These are phyloP conservation scores for Pasiphila rectangulata DNA, from an alignment of 2,888 invertebrate species.

Conservation along the genomic window DNA sequence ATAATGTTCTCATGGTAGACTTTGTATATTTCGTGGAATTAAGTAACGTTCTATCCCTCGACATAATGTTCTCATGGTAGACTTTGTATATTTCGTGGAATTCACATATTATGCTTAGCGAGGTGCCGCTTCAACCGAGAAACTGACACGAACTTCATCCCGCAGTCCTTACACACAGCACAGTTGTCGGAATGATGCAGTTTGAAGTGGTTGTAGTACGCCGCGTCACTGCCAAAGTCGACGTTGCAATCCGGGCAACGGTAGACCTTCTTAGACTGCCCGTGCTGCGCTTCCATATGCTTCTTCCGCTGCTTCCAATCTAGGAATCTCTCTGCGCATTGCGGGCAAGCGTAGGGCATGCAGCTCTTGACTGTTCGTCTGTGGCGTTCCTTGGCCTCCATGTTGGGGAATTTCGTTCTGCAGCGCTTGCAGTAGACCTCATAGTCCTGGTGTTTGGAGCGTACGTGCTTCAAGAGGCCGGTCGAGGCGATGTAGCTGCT, in stretches of 20 bases:
- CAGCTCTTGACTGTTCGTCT: constrained; percentile 61
- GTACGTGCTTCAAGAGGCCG: constrained; percentile 57
- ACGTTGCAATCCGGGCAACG: constrained; percentile 62
- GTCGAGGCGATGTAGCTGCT: constrained; percentile 66
- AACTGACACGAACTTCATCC: constrained; percentile 60
- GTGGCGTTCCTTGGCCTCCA: constrained; percentile 68
- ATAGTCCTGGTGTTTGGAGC: constrained; percentile 65
- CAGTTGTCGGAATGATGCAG: constrained; percentile 65
- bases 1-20: too few species aligned
- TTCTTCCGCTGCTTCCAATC: constrained; percentile 58
- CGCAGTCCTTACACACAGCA: constrained; percentile 64
- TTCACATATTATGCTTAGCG: constrained; percentile 50
- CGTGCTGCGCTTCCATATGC: constrained; percentile 66
- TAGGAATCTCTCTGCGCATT: constrained; percentile 62
- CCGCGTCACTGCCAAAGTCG: constrained; percentile 53
- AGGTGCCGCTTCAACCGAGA: constrained; percentile 63
- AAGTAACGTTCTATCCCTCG: too few species aligned
- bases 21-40: not conserved
- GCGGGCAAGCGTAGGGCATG: constrained; percentile 66
- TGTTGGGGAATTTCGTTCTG: constrained; percentile 60
- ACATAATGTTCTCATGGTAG: too few species aligned
- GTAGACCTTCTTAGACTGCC: constrained; percentile 50
- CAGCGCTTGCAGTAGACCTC: constrained; percentile 63
- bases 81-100: not conserved
- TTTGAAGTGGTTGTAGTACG: constrained; percentile 66